These are phyloP conservation scores for Strigops habroptila DNA, from an alignment of 2,113 vertebrate species.

Conservation along the genomic window DNA sequence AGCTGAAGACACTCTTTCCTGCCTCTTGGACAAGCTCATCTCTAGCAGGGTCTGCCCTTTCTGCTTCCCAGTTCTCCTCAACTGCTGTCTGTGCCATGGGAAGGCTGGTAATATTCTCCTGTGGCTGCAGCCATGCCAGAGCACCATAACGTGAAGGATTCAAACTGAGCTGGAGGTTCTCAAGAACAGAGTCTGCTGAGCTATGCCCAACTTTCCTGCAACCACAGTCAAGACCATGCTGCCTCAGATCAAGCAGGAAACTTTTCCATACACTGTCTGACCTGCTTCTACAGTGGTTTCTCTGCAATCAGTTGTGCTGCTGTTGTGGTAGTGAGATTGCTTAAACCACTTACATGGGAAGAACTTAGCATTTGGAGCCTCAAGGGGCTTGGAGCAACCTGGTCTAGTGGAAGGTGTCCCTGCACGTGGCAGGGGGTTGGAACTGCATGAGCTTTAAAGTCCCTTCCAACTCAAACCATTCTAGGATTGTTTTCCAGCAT, in stretches of 20 bases:
- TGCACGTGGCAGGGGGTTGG: neutral
- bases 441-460: neutral
- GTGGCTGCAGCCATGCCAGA: neutral
- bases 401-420: neutral
- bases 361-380: neutral
- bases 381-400: neutral
- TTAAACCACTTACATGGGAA: neutral
- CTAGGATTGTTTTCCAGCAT: neutral
- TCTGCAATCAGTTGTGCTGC: neutral
- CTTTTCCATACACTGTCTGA: neutral
- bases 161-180: neutral
- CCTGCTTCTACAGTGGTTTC: neutral
- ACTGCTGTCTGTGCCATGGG: neutral
- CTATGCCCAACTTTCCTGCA: neutral
- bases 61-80: neutral
- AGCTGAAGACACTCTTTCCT: neutral
- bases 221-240: neutral
- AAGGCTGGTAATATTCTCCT: neutral
- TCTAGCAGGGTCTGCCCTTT: neutral
- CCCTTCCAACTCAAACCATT: neutral
- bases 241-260: neutral
- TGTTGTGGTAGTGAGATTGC: fast-evolving
- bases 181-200: neutral
- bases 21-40: neutral
- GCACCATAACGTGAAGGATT: neutral